These are phyloP conservation scores for Amblyraja radiata DNA, from an alignment of 2,797 vertebrate genomes.

Conservation along the genomic window DNA sequence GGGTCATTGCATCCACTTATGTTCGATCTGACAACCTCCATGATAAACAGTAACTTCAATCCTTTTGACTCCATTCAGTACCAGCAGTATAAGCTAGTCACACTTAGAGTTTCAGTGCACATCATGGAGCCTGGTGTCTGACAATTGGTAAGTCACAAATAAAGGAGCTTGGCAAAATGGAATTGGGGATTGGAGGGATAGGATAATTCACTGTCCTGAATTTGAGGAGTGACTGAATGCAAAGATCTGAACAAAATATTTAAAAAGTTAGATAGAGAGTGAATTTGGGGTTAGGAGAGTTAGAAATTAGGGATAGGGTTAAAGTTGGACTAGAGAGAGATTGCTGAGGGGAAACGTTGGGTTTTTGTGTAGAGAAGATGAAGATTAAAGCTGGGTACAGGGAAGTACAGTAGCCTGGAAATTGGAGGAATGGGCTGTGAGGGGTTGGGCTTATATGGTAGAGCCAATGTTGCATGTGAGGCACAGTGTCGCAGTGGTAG, in stretches of 20 bases:
- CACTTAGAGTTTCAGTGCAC: neutral
- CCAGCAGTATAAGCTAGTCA: neutral
- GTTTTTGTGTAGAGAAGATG: no score
- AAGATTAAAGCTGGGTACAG: no score
- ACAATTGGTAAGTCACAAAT: neutral
- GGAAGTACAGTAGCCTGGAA: no score
- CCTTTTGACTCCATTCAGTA: neutral
- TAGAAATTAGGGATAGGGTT: neutral
- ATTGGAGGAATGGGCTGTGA: no score
- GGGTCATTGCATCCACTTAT: neutral
- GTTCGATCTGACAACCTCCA: neutral
- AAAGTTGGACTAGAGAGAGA: no score
- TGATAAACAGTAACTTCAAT: neutral
- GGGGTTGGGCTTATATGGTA: no score
- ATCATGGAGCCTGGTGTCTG: neutral
- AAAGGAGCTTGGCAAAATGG: no score
- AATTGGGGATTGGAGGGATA: neutral
- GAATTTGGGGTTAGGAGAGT: neutral
- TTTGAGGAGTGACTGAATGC: neutral
- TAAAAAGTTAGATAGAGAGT: neutral
- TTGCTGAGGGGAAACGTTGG: neutral
- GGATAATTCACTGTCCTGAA: no score
- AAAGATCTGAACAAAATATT: neutral
- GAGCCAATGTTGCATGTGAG: no score
- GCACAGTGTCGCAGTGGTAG: no score